Evolutionary conservation across 2,888 invertebrate genomes (phyloP).

Genomic region (Eupithecia vulgata): DNA sequence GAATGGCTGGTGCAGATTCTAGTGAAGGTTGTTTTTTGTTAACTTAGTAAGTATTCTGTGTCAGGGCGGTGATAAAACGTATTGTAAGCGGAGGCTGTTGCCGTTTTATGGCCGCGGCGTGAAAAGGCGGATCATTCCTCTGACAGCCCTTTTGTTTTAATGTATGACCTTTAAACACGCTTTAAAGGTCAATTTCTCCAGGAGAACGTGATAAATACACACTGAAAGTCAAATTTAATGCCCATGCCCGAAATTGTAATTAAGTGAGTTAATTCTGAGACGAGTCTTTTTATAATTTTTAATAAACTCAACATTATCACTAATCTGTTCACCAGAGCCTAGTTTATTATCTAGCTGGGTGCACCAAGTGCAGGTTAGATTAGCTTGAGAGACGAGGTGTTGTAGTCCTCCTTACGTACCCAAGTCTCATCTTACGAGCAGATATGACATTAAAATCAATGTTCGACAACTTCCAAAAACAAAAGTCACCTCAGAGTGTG

Average conservation of each 20-base stretch:
- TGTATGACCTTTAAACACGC: slow-evolving; percentile 25
- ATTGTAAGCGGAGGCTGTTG: slow-evolving; percentile 27
- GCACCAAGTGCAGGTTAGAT: too few species aligned
- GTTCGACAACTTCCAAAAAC: background rate
- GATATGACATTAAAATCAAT: too few species aligned
- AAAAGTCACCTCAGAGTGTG: background rate
- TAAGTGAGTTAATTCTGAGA: background rate
- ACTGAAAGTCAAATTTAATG: background rate
- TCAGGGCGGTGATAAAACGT: slow-evolving; percentile 28
- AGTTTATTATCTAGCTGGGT: too few species aligned
- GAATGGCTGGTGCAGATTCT: background rate
- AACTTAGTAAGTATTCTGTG: slow-evolving; percentile 15
- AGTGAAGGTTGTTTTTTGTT: background rate
- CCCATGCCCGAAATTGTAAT: background rate
- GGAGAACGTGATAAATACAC: background rate
- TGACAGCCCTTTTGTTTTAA: slow-evolving; percentile 22
- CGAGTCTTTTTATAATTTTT: too few species aligned
- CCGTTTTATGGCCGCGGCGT: slow-evolving; percentile 22
- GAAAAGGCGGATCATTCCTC: slow-evolving; percentile 25
- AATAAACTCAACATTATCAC: too few species aligned
- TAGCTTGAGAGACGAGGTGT: too few species aligned
- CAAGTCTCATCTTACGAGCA: too few species aligned
- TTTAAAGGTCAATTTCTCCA: slow-evolving; percentile 11
- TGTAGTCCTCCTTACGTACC: too few species aligned
- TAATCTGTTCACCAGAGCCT: too few species aligned